Evolutionary conservation across 2,113 vertebrate genomes (phyloP), one percentile per base, ranked within the genome.

Genomic region (Poecilia latipinna): DNA sequence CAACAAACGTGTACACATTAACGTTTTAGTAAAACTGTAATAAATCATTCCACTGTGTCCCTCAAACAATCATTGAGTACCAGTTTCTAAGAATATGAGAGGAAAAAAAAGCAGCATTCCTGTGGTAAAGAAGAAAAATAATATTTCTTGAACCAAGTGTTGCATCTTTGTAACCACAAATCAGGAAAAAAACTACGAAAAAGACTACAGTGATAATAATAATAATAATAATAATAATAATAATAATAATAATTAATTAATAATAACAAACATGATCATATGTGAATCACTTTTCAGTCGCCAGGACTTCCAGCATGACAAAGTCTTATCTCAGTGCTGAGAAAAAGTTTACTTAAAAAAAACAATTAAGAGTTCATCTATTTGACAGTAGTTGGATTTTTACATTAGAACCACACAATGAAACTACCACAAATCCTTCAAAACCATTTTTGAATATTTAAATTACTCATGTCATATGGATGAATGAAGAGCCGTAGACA

Each of bases 231-330:
- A 29, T 29, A 29, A 29, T 29, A 29, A 29, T 29, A 62, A 61
- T 71, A 61, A 74, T 78, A 22, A 57, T 72, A 8, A 63, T 82
- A 13, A 33, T 3, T 37, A 60, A 72, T 73, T 82, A 78, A 75
- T 39, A 68, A 80, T 64, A 44, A 44, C 15, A 48, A 4, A 79
- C 28, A 4, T 19, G 77, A 48, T 86, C 57, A 69, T 86, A 74
- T 84, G 61, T 61, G 69, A 29, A 82, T 91, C 80, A 75, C 70
- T 86, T 75, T 71, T 83, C 86, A 88, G 70, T 91, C 81, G 82
- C 70, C 84, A 75, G 80, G 75, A 78, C 78, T 79, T 75, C 89
- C 79, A 76, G 81, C 71, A 73, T 73, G 76, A 82, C 88, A 29
- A 48, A 83, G 76, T 80, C 76, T 86, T 90, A 85, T 89, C 82